Conservation (phyloP, 2,888 invertebrate genomes). For the Antitype chi region DNA sequence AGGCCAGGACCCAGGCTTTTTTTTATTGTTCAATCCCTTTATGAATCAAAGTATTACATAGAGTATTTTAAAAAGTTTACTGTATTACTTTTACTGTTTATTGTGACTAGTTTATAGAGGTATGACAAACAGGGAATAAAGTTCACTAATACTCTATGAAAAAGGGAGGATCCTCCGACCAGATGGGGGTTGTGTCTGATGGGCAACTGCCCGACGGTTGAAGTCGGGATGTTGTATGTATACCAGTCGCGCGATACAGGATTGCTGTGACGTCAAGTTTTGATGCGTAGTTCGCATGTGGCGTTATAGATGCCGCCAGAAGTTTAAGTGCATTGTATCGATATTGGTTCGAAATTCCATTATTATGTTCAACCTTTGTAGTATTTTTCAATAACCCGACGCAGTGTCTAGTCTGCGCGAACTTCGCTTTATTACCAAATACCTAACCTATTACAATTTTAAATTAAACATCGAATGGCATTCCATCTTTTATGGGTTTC, state of each 20-base stretch:
- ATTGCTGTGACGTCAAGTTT: no score
- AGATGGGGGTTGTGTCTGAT: no score
- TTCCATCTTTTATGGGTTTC: conserved; percentile 17
- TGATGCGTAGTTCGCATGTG: no score
- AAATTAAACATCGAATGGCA: conserved; percentile 24
- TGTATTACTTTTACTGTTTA: background rate
- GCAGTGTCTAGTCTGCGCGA: conserved; percentile 22
- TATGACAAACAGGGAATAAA: no score
- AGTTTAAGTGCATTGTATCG: background rate
- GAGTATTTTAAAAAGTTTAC: background rate
- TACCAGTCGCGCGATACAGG: no score
- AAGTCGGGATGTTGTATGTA: no score
- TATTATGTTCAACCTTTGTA: background rate
- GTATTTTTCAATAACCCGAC: conserved; percentile 7
- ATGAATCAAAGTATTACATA: background rate
- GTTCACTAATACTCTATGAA: no score
- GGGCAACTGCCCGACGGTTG: no score
- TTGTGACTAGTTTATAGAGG: background rate
- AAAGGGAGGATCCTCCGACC: no score
- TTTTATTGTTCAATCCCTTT: background rate
- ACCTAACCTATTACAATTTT: conserved; percentile 17
- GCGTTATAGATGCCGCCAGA: no score
- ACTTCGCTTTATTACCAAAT: conserved; percentile 32
- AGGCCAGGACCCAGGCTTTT: no score
- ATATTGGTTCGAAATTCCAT: background rate